These are phyloP conservation scores for Episyrphus balteatus DNA, from an alignment of 1,140 invertebrate species.

Conservation along the genomic window DNA sequence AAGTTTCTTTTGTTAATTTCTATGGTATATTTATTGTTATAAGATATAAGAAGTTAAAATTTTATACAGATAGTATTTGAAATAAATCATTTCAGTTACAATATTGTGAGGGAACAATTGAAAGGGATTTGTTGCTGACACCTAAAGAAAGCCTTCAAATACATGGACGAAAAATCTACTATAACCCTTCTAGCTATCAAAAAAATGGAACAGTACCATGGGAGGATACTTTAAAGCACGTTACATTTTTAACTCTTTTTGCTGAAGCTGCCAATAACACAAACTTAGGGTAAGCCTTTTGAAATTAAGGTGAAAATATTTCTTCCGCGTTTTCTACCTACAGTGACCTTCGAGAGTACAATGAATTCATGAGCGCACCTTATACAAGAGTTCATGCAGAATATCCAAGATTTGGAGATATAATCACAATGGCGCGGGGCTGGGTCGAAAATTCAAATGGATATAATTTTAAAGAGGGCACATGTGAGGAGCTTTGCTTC, in stretches of 20 bases:
- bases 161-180: constrained; percentile 25
- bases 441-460: constrained; percentile 38
- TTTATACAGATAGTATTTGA: too few relatives aligned
- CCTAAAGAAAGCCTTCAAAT: constrained; percentile 20
- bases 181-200: constrained; percentile 5
- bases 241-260: constrained; percentile 45
- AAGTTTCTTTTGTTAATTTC: background rate
- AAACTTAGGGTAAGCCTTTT: constrained; percentile 9
- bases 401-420: constrained; percentile 44
- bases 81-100: background rate
- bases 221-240: constrained; percentile 46
- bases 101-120: constrained; percentile 14
- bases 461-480: constrained; percentile 45
- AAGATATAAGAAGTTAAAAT: background rate
- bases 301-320: too few relatives aligned
- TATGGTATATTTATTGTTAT: constrained; percentile 1
- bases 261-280: constrained; percentile 32
- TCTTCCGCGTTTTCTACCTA: background rate
- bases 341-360: constrained; percentile 29
- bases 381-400: constrained; percentile 37
- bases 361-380: constrained; percentile 37
- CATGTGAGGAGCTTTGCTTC: constrained; percentile 5
- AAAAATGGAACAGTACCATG: constrained; percentile 29
- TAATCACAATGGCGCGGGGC: constrained; percentile 48
- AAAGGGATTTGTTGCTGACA: constrained; percentile 28